Conservation (phyloP, 92 coral and sea anemone species). For the Umimayanthus kanabou region DNA sequence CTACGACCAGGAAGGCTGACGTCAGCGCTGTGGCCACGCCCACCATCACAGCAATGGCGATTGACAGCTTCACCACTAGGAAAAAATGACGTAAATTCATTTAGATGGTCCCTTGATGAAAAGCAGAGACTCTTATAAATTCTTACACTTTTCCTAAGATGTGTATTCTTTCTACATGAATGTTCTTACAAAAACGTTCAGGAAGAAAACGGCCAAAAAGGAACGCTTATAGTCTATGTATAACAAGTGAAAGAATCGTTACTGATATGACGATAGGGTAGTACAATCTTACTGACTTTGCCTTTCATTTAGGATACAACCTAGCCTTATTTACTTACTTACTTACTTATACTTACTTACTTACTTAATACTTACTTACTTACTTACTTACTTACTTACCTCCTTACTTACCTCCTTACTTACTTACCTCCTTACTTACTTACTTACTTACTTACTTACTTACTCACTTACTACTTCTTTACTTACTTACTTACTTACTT, state of each 20-base stretch:
- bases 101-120: background rate
- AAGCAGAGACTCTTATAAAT: background rate
- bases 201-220: no score
- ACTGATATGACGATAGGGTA: no score
- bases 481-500: background rate
- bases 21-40: conserved; percentile 86
- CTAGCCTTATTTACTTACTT: background rate
- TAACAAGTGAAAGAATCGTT: no score
- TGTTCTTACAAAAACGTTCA: no score
- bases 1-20: conserved; percentile 79
- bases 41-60: conserved; percentile 79
- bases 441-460: background rate
- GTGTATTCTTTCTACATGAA: no score
- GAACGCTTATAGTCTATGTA: no score
- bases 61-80: conserved; percentile 63
- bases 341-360: background rate
- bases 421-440: background rate
- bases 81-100: background rate
- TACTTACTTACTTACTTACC: background rate
- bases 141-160: background rate
- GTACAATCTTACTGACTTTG: no score
- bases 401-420: background rate
- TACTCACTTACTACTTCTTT: no score
- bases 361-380: background rate
- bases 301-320: no score